These are phyloP conservation scores for Baccha elongata DNA, from an alignment of 2,888 invertebrate species.

Conservation along the genomic window DNA sequence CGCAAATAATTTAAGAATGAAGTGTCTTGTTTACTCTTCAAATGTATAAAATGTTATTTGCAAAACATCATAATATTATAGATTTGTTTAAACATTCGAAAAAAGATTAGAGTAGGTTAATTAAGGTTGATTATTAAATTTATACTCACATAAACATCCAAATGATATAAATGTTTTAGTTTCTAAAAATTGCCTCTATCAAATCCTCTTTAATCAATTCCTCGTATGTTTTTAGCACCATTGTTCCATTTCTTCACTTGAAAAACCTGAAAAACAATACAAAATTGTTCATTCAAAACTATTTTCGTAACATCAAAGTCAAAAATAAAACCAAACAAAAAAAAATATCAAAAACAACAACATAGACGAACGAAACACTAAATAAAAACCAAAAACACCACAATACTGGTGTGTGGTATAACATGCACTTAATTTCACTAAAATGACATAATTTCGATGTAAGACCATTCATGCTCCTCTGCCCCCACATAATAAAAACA, in stretches of 20 bases:
- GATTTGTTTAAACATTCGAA: too few species aligned
- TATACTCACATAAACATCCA: conserved; percentile 38
- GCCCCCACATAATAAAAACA: conserved; percentile 1
- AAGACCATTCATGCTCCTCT: conserved; percentile 9
- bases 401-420: conserved; percentile 11
- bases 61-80: too few species aligned
- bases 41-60: too few species aligned
- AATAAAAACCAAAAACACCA: too few species aligned
- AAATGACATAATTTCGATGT: conserved; percentile 52
- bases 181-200: background rate
- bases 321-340: conserved; percentile 7
- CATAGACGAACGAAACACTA: background rate
- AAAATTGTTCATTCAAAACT: background rate
- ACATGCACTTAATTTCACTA: conserved; percentile 35
- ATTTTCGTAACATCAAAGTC: background rate
- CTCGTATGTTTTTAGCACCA: conserved; percentile 42
- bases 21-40: too few species aligned
- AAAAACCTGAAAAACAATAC: conserved; percentile 32
- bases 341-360: conserved; percentile 5
- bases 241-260: conserved; percentile 42
- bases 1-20: too few species aligned
- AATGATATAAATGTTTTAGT: background rate
- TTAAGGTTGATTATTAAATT: too few species aligned
- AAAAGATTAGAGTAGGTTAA: too few species aligned
- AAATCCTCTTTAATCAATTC: conserved; percentile 41